Evolutionary conservation across 2,888 invertebrate genomes (phyloP), one percentile per base, ranked within the genome.

Genomic region (Lasioglossum vierecki): DNA sequence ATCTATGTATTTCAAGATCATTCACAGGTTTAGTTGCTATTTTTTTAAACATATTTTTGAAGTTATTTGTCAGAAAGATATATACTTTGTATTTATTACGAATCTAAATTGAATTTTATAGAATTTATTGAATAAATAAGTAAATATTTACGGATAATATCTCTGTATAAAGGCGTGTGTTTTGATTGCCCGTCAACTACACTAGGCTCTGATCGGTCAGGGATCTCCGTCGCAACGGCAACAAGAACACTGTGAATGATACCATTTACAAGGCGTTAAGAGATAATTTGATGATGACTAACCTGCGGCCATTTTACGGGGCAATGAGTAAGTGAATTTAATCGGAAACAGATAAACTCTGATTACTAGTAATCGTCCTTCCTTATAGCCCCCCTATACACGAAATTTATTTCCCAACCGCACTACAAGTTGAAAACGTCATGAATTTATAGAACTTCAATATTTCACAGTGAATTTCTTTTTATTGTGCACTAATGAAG

Each of bases 241-340:
- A n/a, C n/a, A 57, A 66, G 35, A 66, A 66, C 66, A 4, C 18
- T 39, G 66, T 15, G 35, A 35, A 35, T 66, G 66, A 22, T 66
- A 35, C 8, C 35, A 35, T 66, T 35, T 39, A 66, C 30, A 18
- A 35, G 18, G 6, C 30, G 35, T 18, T 15, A 9, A 35, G 22
- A 66, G 35, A 66, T 35, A 66, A 66, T 66, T 35, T 66, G 18
- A 35, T 3, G 66, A 66, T 66, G 66, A 66, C 35, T 66, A 66
- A 35, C 18, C 22, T 13, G 8, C 15, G 66, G 22, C 22, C 35
- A 66, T 35, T 66, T 66, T 22, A 66, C 35, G 30, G 66, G 9
- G 22, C 66, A 35, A 18, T 39, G 35, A 66, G 35, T 35, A 66
- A 66, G 35, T 22, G 66, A 39, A 66, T 66, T 66, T 66, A 66